Percentiles rank a stretch among this genome's conserved stretches.
Evolutionary conservation across 2,113 vertebrate species (phyloP).

Genomic region (Irena cyanogastra): DNA sequence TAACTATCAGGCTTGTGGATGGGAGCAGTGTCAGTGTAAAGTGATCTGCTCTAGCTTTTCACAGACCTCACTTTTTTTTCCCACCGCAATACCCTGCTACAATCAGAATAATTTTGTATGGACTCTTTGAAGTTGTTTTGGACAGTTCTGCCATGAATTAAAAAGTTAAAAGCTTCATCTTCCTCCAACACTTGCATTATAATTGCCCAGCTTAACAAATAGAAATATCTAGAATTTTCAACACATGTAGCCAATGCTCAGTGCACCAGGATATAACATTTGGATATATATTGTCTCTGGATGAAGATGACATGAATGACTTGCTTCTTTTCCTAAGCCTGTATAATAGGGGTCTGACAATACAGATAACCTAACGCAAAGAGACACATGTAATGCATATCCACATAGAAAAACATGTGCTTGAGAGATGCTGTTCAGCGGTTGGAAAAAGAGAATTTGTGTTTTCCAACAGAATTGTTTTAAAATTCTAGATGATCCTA

Average conservation of each 20-base stretch:
- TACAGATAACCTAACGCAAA: background rate
- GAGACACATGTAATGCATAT: background rate
- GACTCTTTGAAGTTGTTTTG: background rate
- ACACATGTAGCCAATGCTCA: background rate
- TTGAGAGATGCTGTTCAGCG: background rate
- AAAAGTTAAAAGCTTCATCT: background rate
- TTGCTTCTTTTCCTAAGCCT: background rate
- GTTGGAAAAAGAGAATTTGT: background rate
- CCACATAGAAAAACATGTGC: background rate
- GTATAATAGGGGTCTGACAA: background rate
- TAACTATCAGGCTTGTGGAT: background rate
- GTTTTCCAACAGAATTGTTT: background rate
- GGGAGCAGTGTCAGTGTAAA: background rate
- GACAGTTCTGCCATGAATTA: background rate
- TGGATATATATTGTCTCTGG: background rate
- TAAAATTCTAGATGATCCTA: background rate
- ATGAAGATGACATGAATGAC: background rate
- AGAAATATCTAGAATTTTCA: background rate
- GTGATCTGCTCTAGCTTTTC: background rate
- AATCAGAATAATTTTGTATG: background rate
- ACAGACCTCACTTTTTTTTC: background rate
- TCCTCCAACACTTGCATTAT: background rate
- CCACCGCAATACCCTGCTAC: background rate
- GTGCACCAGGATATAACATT: background rate
- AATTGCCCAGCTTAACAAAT: background rate